Evolutionary conservation across 30 jellyfish, hydroid and myxozoan species (phyloP).

Genomic region (Hydra vulgaris): DNA sequence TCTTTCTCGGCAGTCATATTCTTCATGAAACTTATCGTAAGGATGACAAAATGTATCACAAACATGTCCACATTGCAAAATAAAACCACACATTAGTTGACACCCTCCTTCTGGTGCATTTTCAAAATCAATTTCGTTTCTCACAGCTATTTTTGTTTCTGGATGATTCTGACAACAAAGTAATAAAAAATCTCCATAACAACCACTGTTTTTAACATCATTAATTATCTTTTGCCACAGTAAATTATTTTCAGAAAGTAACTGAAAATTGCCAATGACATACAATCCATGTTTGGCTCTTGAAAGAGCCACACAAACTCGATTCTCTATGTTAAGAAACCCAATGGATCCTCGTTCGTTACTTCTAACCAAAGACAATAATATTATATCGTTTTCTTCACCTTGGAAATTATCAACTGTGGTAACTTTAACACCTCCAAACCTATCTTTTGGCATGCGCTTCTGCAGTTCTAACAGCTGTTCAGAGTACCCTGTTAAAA

Average conservation of each 20-base stretch:
- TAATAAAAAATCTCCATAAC: constrained; percentile 18
- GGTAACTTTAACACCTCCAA: constrained; percentile 61
- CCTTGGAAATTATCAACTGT: constrained; percentile 84
- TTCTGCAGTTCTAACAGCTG: constrained; percentile 40
- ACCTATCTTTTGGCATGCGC: constrained; percentile 37
- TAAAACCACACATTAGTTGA: constrained; percentile 30
- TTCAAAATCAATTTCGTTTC: constrained; percentile 23
- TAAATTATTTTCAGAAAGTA: constrained; percentile 35
- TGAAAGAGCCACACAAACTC: constrained; percentile 64
- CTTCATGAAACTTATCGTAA: constrained; percentile 30
- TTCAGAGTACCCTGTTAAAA: constrained; percentile 53
- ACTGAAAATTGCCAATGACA: constrained; percentile 59
- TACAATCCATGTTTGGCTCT: constrained; percentile 75
- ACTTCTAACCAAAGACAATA: constrained; percentile 70
- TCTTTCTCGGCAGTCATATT: constrained; percentile 25
- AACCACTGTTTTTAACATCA: constrained; percentile 21
- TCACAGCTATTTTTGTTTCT: constrained; percentile 20
- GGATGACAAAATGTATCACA: constrained; percentile 69
- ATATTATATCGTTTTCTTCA: constrained; percentile 69
- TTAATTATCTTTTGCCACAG: constrained; percentile 44
- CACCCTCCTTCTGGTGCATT: constrained; percentile 90
- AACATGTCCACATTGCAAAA: constrained; percentile 50
- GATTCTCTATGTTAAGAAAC: constrained; percentile 45
- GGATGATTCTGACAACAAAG: constrained; percentile 62
- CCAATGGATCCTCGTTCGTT: constrained; percentile 46